phyloP scores from a whole-genome alignment of 2,797 vertebrate genomes.

The Australoheros facetus region DNA sequence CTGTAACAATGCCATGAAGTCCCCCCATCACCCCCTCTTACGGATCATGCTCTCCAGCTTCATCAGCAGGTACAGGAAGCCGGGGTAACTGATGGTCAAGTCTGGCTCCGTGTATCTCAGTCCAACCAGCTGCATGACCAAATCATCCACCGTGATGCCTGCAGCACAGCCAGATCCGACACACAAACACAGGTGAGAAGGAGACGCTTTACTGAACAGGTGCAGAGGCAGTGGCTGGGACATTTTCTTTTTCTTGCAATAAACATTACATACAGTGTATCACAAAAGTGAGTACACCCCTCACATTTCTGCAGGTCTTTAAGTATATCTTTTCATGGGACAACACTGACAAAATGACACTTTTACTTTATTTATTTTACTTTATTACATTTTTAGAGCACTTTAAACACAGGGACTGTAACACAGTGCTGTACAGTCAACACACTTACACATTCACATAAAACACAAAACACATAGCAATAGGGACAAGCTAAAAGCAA shows the following conservation, averaged over 20 bases:
- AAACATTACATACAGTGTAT: not conserved
- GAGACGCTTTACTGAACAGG: not conserved
- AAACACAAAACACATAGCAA: too few relatives aligned
- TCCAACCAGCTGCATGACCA: slow-evolving; percentile 79
- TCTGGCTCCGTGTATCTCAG: slow-evolving; percentile 80
- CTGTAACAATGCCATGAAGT: not conserved
- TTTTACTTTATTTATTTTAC: too few relatives aligned
- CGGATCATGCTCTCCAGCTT: slow-evolving; percentile 83
- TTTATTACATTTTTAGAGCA: too few relatives aligned
- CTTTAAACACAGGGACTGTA: too few relatives aligned
- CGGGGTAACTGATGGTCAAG: slow-evolving; percentile 80
- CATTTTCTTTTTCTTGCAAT: not conserved
- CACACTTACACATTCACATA: too few relatives aligned
- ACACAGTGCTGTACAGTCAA: too few relatives aligned
- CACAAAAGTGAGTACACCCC: too few relatives aligned
- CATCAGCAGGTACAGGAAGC: slow-evolving; percentile 82
- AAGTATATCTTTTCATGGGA: too few relatives aligned
- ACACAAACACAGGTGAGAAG: slow-evolving; percentile 3
- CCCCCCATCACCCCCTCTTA: slow-evolving; percentile 34
- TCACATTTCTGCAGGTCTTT: too few relatives aligned
- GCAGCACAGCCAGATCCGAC: slow-evolving; percentile 26
- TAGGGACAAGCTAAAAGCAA: too few relatives aligned
- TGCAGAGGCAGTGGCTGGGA: not conserved
- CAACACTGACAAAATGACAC: too few relatives aligned
- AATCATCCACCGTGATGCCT: slow-evolving; percentile 78